Evolutionary conservation across 2,797 vertebrate genomes (phyloP), one percentile per base, ranked within the genome.

Genomic region (Helostoma temminkii): DNA sequence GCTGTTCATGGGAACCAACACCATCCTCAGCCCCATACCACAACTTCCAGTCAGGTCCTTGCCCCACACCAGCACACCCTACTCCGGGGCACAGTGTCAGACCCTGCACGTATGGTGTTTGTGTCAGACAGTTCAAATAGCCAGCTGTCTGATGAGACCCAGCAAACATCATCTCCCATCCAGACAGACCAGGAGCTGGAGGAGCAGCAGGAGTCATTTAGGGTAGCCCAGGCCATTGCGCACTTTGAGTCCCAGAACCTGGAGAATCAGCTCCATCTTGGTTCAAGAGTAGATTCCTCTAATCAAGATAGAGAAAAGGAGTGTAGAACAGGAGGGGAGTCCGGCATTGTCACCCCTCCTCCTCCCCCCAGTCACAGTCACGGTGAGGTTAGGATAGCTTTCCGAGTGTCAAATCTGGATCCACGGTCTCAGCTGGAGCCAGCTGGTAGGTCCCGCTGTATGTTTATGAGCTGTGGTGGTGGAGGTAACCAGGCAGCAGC

Each of bases 381-480:
- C 1, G 93, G 93, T 0, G 97, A 98, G 80, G 97, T 98, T 1
- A 93, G 97, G 15, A 99, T 98, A 2, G 97, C 97, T 67, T 99
- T 98, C 81, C 87, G 96, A 2, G 97, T 98, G 75, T 97, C 97
- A 36, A 97, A 96, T 8, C 84, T 95, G 1, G 96, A 97, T 48
- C 72, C 93, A 0, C 91, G 93, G 0, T 91, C 93, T 0, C 91
- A 93, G n/a, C 66, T 95, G 43, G 96, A 92, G 11, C 89, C 92
- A 0, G 87, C 83, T 0, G 92, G 92, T 24, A 85, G 92, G 46
- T 93, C 94, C 46, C 92, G 93, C 75, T 96, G 95, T 57, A 94
- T 96, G 90, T 96, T 96, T 30, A 94, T 96, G 95, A 94, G 95
- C 43, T 95, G 95, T 62, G 90, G 95, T 1, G 91, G 91, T 0